Evolutionary conservation across 2,113 vertebrate genomes (phyloP), one percentile per base, ranked within the genome.

Genomic region (Hemiprocne comata): DNA sequence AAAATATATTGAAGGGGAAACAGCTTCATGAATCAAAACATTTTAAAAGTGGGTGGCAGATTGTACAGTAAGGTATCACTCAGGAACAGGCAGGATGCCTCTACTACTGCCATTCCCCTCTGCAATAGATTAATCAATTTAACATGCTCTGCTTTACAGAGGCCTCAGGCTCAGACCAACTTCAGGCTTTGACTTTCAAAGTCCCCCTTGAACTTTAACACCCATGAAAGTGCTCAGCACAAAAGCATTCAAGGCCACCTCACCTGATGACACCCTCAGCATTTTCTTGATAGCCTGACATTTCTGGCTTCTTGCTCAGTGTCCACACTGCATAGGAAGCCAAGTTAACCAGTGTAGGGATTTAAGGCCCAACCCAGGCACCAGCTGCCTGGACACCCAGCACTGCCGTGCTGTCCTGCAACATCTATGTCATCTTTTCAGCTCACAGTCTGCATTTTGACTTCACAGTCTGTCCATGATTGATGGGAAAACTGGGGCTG

Each of bases 171-270:
- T 72, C n/a, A 79, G 38, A 60, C 9, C 13, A 31, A 15, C 5
- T 34, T 50, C 34, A 84, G 31, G 15, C 9, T 66, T 31, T 79
- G 44, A n/a, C 11, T 54, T 53, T 54, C 29, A 53, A 25, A 26
- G 6, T 66, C 2, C 24, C 15, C 6, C 9, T 58, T 19, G 19
- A 58, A 60, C 17, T 54, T 40, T 38, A 17, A 48, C 28, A 79
- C 5, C 13, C 0, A 0, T n/a, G 15, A 15, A 58, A 46, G 28
- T 17, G 4, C 7, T 53, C 8, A 26, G 44, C 4, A n/a, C 10
- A 51, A 55, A 44, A 42, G 3, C 28, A 7, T 44, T 20, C 1
- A 1, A 58, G 50, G 6, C 8, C 26, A 17, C 42, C 16, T 24
- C 15, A 7, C 24, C 7, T 46, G 9, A 6, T 65, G 20, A 28